Evolutionary conservation across 30 jellyfish, hydroid and myxozoan genomes (phyloP), one percentile per base, ranked within the genome.

Genomic region (Aurelia sp.): DNA sequence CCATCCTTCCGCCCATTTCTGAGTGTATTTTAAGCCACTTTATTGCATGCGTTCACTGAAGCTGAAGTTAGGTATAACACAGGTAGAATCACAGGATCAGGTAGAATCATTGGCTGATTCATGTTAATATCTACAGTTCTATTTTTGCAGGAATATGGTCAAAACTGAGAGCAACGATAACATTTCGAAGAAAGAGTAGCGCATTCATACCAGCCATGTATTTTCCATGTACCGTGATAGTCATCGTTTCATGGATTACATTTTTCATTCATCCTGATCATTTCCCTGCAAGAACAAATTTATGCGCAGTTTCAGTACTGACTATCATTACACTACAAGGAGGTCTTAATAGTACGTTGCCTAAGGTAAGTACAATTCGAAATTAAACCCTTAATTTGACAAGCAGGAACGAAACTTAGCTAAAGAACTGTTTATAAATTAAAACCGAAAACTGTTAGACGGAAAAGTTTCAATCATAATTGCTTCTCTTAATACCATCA

Each of bases 251-350:
- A 4, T 93, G 98, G 98, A 88, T 93, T 20, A 93, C 98, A 33
- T 93, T 93, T 82, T 76, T 93, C 58, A 72, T 93, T 5, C 93
- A 83, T 44, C 96, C 98, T 21, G 88, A 81, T 20, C 98, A 93
- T 57, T 87, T 87, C 79, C 98, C 98, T 8, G 98, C 98, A 51
- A 82, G 98, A 44, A 93, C 98, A 35, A 81, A 88, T 27, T 82
- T 93, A 19, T 84, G 96, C 51, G 98, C 91, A n/a, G 92, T 87
- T 7, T 74, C 97, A 9, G 88, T 93, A 27, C 38, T 93, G 27
- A 93, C 98, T 20, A 87, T 93, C 31, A 84, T 93, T 52, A 93
- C 98, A 16, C 58, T 93, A 21, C 97, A 93, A 70, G 93, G 97
- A n/a, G 97, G 96, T 53, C 58, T 93, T 50, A 87, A 88, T 72